phyloP scores from a whole-genome alignment of 2,888 invertebrate genomes.

The Plebejus anna region DNA sequence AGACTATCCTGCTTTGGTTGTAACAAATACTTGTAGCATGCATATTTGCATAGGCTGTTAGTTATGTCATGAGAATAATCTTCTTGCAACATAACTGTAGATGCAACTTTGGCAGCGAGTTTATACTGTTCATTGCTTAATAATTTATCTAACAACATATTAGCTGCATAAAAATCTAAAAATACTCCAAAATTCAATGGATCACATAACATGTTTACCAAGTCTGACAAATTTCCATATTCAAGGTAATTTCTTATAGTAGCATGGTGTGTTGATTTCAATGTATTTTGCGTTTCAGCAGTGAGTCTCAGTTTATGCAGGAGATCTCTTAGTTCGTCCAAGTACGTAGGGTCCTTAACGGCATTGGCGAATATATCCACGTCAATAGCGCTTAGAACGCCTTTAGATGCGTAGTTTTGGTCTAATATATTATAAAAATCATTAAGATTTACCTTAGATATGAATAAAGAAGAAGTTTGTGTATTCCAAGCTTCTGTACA shows the following conservation, averaged over 20 bases:
- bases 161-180: constrained; percentile 88
- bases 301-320: constrained; percentile 86
- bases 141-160: constrained; percentile 89
- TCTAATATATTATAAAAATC: constrained; percentile 86
- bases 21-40: constrained; percentile 86
- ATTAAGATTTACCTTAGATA: constrained; percentile 82
- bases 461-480: constrained; percentile 80
- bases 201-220: constrained; percentile 87
- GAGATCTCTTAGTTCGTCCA: constrained; percentile 87
- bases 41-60: constrained; percentile 84
- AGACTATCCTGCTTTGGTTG: constrained; percentile 43
- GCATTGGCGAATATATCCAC: constrained; percentile 90
- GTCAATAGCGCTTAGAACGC: constrained; percentile 87
- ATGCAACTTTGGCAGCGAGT: constrained; percentile 88
- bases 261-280: constrained; percentile 92
- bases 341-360: constrained; percentile 73
- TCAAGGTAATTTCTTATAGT: constrained; percentile 82
- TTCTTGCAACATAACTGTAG: constrained; percentile 93
- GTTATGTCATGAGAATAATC: constrained; percentile 87
- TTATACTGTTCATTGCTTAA: constrained; percentile 83
- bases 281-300: constrained; percentile 83
- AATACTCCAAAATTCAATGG: constrained; percentile 94
- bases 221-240: constrained; percentile 78
- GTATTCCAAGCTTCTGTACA: constrained; percentile 86
- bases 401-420: constrained; percentile 81